phyloP scores from a whole-genome alignment of 2,797 vertebrate species.

The Catamblyrhynchus diadema region DNA sequence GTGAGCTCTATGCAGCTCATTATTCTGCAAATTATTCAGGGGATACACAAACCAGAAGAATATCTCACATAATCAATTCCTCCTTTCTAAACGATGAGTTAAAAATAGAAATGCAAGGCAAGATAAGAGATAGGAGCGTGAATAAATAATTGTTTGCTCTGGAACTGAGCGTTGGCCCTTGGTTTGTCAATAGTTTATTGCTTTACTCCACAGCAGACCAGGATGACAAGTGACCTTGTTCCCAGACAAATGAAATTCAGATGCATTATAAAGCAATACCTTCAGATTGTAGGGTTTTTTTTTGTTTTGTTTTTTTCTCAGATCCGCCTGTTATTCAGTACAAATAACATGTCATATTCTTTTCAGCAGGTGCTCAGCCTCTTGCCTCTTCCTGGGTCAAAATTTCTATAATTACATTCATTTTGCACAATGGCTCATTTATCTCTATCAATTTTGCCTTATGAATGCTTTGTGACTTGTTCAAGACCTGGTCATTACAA shows the following conservation, averaged over 20 bases:
- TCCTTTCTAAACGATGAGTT: not conserved
- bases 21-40: not conserved
- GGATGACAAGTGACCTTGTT: constrained; percentile 36
- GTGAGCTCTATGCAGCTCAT: rapidly evolving
- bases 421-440: not conserved
- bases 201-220: not conserved
- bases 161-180: not conserved
- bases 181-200: not conserved
- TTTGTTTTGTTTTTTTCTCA: not conserved
- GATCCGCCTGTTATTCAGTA: not conserved
- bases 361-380: not conserved
- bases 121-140: not conserved
- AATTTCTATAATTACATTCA: not conserved
- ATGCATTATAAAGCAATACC: not conserved
- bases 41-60: not conserved
- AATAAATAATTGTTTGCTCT: constrained; percentile 45
- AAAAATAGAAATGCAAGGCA: constrained; percentile 47
- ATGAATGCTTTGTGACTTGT: not conserved
- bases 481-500: not conserved
- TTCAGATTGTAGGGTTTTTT: not conserved
- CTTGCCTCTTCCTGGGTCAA: not conserved
- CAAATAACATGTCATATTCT: not conserved
- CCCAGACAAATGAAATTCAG: not conserved
- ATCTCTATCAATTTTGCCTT: not conserved
- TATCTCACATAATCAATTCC: constrained; percentile 8